Conservation (phyloP, 1,140 invertebrate species). For the Drosophila watanabei region DNA sequence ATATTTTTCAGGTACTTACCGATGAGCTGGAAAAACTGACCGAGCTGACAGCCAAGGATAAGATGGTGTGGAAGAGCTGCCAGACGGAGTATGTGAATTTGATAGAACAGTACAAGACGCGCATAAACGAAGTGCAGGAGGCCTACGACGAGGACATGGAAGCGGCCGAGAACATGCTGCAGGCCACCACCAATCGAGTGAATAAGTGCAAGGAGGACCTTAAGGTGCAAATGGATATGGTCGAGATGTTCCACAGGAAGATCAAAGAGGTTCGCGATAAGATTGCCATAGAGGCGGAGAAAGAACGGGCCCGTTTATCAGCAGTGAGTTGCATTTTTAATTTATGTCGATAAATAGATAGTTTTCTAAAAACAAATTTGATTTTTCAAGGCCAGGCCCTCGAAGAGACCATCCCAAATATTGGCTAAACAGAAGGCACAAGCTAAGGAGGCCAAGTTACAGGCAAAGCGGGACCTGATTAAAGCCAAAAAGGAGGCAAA, state of each 20-base stretch:
- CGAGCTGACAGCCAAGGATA: constrained; percentile 6
- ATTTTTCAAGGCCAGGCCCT: constrained; percentile 1
- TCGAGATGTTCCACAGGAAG: constrained; percentile 41
- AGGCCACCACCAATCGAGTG: constrained; percentile 19
- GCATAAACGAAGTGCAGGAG: constrained; percentile 22
- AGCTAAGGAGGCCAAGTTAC: constrained; percentile 1
- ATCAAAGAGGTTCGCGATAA: constrained; percentile 25
- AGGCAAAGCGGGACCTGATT: not conserved
- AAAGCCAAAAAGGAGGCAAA: constrained; percentile 6
- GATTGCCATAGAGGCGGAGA: not conserved
- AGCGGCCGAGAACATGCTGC: constrained; percentile 14
- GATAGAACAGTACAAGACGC: constrained; percentile 22
- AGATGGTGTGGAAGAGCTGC: constrained; percentile 10
- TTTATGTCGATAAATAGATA: too few relatives aligned
- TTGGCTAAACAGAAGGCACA: constrained; percentile 3
- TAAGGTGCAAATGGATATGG: constrained; percentile 1
- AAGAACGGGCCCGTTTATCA: not conserved
- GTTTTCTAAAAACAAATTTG: not conserved
- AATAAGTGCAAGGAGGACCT: constrained; percentile 55
- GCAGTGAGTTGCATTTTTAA: not conserved
- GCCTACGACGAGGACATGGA: constrained; percentile 40
- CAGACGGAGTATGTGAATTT: not conserved
- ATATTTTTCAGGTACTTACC: not conserved
- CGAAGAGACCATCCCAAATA: constrained; percentile 18
- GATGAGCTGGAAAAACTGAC: constrained; percentile 29